Conservation (phyloP, 2,888 invertebrate genomes). For the Agonopterix alstromeriana region DNA sequence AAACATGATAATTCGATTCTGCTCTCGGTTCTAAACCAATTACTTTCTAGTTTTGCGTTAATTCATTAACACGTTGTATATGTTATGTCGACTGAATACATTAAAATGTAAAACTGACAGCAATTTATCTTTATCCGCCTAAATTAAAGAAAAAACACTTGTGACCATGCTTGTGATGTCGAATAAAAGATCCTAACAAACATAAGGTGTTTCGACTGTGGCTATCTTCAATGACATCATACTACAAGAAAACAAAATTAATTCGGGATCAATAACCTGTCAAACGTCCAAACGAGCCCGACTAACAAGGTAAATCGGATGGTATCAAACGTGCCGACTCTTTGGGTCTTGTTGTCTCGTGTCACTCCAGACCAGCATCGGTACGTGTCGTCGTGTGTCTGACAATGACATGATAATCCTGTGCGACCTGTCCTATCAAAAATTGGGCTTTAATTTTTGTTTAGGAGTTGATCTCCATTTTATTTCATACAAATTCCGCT, state of each 20-base stretch:
- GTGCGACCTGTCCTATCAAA: not conserved
- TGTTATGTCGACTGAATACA: no score
- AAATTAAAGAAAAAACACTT: no score
- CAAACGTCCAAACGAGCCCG: not conserved
- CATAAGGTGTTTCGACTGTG: no score
- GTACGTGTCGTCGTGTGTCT: not conserved
- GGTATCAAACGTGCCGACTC: not conserved
- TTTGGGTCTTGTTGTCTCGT: not conserved
- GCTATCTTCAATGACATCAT: not conserved
- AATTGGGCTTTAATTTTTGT: not conserved
- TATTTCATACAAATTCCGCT: not conserved
- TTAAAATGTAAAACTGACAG: no score
- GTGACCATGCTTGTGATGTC: no score
- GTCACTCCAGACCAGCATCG: not conserved
- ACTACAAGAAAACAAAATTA: not conserved
- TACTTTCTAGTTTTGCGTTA: no score
- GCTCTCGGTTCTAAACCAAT: no score
- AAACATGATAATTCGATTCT: no score
- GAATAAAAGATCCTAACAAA: no score
- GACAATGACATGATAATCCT: constrained; percentile 1
- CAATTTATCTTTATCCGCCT: no score
- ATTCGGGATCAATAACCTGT: not conserved
- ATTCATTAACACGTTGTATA: no score
- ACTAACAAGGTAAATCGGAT: not conserved
- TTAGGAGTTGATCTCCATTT: not conserved